Conservation (phyloP, 2,113 vertebrate genomes). For the Notiomystis cincta region DNA sequence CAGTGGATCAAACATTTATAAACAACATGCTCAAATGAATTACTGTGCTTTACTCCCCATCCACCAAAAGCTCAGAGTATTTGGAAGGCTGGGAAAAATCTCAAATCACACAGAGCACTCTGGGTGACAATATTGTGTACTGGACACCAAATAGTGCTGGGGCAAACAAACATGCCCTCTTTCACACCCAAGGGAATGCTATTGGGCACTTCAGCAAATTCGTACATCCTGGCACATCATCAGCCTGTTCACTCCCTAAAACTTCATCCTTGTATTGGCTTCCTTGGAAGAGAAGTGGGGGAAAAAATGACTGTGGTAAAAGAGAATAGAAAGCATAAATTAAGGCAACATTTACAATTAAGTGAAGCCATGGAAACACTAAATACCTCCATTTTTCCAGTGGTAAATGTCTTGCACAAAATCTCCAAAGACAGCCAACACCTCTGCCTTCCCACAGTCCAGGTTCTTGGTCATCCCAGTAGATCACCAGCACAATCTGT, state of each 20-base stretch:
- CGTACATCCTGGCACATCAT: neutral
- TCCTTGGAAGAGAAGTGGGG: neutral
- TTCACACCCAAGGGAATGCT: neutral
- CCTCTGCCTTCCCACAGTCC: accelerated
- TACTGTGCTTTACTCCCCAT: neutral
- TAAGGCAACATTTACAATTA: neutral
- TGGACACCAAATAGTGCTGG: neutral
- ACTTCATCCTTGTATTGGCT: neutral
- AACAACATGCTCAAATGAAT: neutral
- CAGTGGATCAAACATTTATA: neutral
- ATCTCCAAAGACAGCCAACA: neutral
- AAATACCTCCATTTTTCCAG: neutral
- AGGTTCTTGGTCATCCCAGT: neutral
- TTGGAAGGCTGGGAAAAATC: neutral
- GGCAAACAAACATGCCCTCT: neutral
- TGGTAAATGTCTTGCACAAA: neutral
- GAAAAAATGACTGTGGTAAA: neutral
- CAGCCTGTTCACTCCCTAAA: neutral
- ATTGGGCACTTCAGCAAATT: neutral
- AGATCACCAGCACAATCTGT: no score
- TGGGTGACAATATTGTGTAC: neutral
- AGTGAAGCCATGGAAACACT: neutral
- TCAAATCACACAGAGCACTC: neutral
- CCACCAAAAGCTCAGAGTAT: neutral
- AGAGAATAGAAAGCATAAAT: neutral